Evolutionary conservation across 2,797 vertebrate species (phyloP).

Genomic region (Liasis olivaceus): DNA sequence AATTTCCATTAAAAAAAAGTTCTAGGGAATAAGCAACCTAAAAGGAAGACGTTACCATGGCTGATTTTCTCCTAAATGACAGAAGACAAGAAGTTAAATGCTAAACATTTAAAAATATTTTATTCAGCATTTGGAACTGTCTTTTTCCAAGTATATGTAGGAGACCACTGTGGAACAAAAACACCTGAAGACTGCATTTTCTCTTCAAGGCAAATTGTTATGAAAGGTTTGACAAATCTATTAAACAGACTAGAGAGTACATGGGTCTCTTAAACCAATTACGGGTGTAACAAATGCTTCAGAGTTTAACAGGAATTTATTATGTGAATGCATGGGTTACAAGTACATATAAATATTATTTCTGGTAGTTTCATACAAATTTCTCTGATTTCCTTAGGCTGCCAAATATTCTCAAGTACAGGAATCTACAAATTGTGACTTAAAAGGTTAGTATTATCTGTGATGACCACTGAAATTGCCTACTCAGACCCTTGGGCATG

Average conservation of each 20-base stretch:
- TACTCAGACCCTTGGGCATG: not conserved
- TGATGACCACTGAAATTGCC: not conserved
- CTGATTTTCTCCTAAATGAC: not conserved
- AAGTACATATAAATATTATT: not conserved
- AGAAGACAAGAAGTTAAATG: not conserved
- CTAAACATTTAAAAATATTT: not conserved
- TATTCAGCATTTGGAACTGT: not conserved
- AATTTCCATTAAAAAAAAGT: too few species aligned
- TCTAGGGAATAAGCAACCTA: not conserved
- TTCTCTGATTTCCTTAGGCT: not conserved
- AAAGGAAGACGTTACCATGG: not conserved
- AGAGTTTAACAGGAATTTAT: not conserved
- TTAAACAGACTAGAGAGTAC: conserved; percentile 17
- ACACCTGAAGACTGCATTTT: not conserved
- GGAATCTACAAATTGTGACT: not conserved
- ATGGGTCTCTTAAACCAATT: not conserved
- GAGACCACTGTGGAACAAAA: not conserved
- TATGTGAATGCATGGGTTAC: not conserved
- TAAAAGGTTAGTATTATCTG: not conserved
- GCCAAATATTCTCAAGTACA: not conserved
- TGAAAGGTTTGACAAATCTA: not conserved
- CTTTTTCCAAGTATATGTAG: not conserved
- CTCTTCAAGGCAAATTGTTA: not conserved
- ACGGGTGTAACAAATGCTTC: not conserved
- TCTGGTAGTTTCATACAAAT: not conserved